phyloP scores from a whole-genome alignment of 92 coral and sea anemone genomes.

The Palythoa heliodiscus region DNA sequence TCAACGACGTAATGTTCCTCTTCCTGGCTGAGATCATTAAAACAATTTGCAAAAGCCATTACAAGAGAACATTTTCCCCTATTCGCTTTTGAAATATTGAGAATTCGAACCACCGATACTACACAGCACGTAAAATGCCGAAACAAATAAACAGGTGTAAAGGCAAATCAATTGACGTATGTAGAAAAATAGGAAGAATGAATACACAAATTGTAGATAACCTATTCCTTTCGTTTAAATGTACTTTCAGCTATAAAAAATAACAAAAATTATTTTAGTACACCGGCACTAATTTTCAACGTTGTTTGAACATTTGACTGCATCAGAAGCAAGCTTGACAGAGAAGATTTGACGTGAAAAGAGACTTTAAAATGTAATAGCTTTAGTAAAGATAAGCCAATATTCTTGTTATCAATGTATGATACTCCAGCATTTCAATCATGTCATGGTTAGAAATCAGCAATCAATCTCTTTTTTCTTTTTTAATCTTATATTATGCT shows the following conservation, averaged over 20 bases:
- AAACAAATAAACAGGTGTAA: too few relatives aligned
- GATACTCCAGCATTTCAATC: conserved; percentile 7
- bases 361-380: conserved; percentile 13
- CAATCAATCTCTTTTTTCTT: conserved; percentile 21
- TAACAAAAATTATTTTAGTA: too few relatives aligned
- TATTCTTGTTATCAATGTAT: conserved; percentile 11
- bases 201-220: too few relatives aligned
- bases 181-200: too few relatives aligned
- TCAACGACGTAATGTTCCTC: neutral
- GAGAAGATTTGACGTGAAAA: neutral
- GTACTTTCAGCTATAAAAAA: too few relatives aligned
- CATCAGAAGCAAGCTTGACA: neutral
- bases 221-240: too few relatives aligned
- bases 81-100: neutral
- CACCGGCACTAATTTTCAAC: too few relatives aligned
- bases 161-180: too few relatives aligned
- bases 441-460: conserved; percentile 21
- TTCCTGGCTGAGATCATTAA: neutral
- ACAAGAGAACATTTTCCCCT: neutral
- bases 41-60: neutral
- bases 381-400: conserved; percentile 9
- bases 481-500: conserved; percentile 10
- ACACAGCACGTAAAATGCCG: neutral
- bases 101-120: neutral
- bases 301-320: neutral